Evolutionary conservation across 2,888 invertebrate species (phyloP).

Genomic region (Protophormia terraenovae): DNA sequence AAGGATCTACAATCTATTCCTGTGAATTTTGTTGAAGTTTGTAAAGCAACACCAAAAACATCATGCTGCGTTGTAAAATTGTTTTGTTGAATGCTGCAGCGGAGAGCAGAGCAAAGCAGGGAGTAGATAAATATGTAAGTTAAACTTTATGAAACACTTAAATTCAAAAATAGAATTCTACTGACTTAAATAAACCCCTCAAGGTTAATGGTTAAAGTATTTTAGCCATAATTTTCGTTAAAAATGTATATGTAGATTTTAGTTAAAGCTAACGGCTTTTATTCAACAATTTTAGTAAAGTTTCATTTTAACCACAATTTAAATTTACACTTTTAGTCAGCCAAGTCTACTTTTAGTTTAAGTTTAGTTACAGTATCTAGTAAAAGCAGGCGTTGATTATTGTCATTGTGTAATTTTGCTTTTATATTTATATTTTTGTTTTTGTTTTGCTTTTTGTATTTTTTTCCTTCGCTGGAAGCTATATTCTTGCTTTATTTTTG

Average conservation of each 20-base stretch:
- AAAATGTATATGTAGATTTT: background rate
- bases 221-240: background rate
- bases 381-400: background rate
- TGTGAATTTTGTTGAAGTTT: background rate
- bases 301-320: conserved; percentile 37
- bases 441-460: background rate
- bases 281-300: conserved; percentile 9
- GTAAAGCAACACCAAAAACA: background rate
- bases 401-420: background rate
- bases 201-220: conserved; percentile 70
- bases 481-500: background rate
- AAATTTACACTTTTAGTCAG: conserved; percentile 36
- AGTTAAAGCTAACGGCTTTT: conserved; percentile 19
- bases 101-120: background rate
- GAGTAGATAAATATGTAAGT: conserved; percentile 27
- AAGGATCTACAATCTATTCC: conserved; percentile 6
- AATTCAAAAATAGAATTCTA: conserved; percentile 34
- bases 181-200: conserved; percentile 66
- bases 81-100: background rate
- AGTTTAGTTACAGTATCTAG: too few species aligned
- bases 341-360: background rate
- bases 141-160: conserved; percentile 41
- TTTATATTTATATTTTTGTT: too few species aligned
- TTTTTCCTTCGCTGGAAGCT: background rate
- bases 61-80: background rate